Conservation (phyloP, 2,888 invertebrate genomes). For the Ganaspis brasiliensis region DNA sequence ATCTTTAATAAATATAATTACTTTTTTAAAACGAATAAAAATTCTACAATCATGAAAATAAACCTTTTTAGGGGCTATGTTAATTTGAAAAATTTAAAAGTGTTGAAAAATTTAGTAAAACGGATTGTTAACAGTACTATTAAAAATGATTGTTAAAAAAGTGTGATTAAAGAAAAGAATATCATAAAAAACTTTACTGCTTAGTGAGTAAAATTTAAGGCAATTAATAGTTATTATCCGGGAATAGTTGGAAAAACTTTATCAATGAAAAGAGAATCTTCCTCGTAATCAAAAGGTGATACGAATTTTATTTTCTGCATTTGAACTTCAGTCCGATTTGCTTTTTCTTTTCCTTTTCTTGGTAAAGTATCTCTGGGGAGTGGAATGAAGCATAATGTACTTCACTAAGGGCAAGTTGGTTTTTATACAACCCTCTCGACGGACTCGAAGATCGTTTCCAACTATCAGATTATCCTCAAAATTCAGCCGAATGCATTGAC, state of each 20-base stretch:
- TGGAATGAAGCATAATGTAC: slow-evolving; percentile 10
- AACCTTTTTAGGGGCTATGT: too few relatives aligned
- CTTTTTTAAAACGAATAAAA: too few relatives aligned
- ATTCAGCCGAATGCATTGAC: slow-evolving; percentile 25
- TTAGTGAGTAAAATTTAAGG: background rate
- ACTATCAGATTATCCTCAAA: slow-evolving; percentile 33
- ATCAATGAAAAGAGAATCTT: slow-evolving; percentile 2
- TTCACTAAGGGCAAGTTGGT: slow-evolving; percentile 26
- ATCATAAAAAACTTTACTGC: too few relatives aligned
- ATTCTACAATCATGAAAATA: too few relatives aligned
- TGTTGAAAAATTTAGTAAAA: too few relatives aligned
- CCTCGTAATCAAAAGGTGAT: background rate
- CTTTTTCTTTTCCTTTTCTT: slow-evolving; percentile 9
- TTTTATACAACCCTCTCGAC: slow-evolving; percentile 27
- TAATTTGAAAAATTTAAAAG: too few relatives aligned
- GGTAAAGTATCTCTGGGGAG: slow-evolving; percentile 24
- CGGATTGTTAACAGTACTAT: too few relatives aligned
- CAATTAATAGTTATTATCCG: background rate
- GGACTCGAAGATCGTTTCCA: slow-evolving; percentile 22
- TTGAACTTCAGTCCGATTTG: background rate
- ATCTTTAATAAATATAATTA: too few relatives aligned
- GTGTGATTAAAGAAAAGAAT: too few relatives aligned
- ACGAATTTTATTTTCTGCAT: slow-evolving; percentile 6
- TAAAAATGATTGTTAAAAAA: too few relatives aligned
- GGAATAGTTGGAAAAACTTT: background rate